Conservation (phyloP, 2,113 vertebrate species). For the Ciconia stormi region DNA sequence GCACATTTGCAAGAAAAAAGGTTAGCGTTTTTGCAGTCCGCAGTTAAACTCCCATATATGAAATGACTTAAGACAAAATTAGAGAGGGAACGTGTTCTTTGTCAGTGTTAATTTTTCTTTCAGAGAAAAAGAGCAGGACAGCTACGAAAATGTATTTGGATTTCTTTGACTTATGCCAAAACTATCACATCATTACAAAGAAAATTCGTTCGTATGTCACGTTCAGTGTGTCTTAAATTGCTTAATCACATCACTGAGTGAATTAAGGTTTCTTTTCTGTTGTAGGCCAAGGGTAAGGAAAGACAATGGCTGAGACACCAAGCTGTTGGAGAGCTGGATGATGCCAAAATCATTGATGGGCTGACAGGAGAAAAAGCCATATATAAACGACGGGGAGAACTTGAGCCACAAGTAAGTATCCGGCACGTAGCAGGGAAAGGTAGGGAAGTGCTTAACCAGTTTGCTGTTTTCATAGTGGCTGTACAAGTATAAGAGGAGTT, state of each 20-base stretch:
- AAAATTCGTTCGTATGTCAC: not conserved
- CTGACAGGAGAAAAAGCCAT: slow-evolving; percentile 94
- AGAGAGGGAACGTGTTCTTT: not conserved
- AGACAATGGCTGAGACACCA: slow-evolving; percentile 96
- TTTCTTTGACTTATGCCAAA: not conserved
- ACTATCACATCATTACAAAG: not conserved
- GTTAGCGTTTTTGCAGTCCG: not conserved
- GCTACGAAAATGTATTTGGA: not conserved
- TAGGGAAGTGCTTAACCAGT: not conserved
- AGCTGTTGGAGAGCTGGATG: slow-evolving; percentile 90
- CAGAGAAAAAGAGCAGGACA: not conserved
- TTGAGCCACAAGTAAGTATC: slow-evolving; percentile 88
- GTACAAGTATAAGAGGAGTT: not conserved
- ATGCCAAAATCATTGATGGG: slow-evolving; percentile 96
- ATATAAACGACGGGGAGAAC: slow-evolving; percentile 92
- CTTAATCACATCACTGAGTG: not conserved
- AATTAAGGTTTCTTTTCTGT: slow-evolving; percentile 25
- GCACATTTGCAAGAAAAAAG: not conserved
- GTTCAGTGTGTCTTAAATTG: not conserved
- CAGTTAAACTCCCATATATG: not conserved
- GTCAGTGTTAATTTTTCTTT: not conserved
- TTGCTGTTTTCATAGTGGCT: not conserved
- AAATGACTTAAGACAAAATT: slow-evolving; percentile 13
- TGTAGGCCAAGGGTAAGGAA: slow-evolving; percentile 95
- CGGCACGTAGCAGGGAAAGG: not conserved